These are phyloP conservation scores for Oreortyx pictus DNA, from an alignment of 2,797 vertebrate species.

Conservation along the genomic window DNA sequence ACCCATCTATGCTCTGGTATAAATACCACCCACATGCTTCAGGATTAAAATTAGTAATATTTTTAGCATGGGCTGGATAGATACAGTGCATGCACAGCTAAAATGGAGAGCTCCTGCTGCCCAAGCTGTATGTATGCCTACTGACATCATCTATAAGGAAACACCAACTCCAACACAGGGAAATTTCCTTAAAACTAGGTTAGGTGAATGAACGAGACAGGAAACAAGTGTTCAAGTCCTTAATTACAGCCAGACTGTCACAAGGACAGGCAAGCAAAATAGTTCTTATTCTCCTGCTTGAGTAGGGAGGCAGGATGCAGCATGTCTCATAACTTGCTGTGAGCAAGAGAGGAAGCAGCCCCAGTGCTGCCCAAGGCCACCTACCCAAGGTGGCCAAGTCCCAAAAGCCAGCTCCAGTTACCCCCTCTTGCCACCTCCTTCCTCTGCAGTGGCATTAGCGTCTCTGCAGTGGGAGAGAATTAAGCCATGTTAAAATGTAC, in stretches of 20 bases:
- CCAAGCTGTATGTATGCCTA: not conserved
- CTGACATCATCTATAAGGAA: not conserved
- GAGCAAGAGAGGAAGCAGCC: not conserved
- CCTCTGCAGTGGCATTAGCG: fast-evolving
- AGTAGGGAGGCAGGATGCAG: not conserved
- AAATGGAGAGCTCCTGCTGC: not conserved
- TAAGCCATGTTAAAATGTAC: not conserved
- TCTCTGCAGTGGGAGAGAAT: not conserved
- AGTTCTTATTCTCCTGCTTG: not conserved
- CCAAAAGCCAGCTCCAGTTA: fast-evolving
- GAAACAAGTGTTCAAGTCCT: not conserved
- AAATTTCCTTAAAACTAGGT: not conserved
- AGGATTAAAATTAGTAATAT: not conserved
- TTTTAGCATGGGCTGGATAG: not conserved
- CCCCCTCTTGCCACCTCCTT: not conserved
- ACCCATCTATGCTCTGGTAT: not conserved
- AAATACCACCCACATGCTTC: not conserved
- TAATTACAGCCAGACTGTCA: not conserved
- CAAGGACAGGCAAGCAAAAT: not conserved
- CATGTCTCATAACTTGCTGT: not conserved
- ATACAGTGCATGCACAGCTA: not conserved
- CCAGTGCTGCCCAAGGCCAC: fast-evolving
- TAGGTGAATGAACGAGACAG: not conserved
- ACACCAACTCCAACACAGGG: not conserved
- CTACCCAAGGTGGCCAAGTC: not conserved